phyloP scores from a whole-genome alignment of 2,113 vertebrate genomes.

The Planiliza haematocheilus region DNA sequence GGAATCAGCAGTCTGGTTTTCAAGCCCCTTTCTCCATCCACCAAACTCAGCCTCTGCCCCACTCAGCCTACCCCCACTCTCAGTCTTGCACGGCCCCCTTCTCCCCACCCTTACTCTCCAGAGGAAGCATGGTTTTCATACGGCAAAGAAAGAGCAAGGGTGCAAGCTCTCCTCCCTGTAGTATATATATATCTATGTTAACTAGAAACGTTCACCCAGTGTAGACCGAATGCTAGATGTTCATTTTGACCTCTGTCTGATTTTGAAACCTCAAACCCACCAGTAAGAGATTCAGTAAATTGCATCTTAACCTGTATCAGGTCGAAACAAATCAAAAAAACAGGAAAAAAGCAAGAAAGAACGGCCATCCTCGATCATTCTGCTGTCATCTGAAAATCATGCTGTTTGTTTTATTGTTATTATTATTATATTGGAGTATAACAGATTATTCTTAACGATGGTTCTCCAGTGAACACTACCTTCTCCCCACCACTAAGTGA shows the following conservation, averaged over 20 bases:
- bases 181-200: slow-evolving; percentile 60
- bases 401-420: slow-evolving; percentile 69
- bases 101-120: slow-evolving; percentile 53
- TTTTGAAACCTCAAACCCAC: slow-evolving; percentile 68
- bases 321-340: slow-evolving; percentile 74
- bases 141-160: slow-evolving; percentile 79
- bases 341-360: slow-evolving; percentile 3
- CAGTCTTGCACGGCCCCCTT: slow-evolving; percentile 67
- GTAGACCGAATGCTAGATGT: slow-evolving; percentile 77
- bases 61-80: slow-evolving; percentile 45
- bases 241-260: slow-evolving; percentile 71
- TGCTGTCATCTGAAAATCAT: slow-evolving; percentile 81
- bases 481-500: slow-evolving; percentile 45
- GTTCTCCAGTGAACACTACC: slow-evolving; percentile 78
- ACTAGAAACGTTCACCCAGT: slow-evolving; percentile 63
- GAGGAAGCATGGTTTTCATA: slow-evolving; percentile 81
- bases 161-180: slow-evolving; percentile 61
- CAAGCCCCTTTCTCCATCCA: slow-evolving; percentile 65
- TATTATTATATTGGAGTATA: slow-evolving; percentile 73
- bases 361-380: slow-evolving; percentile 76
- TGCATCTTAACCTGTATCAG: slow-evolving; percentile 88
- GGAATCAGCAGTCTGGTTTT: slow-evolving; percentile 79
- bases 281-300: slow-evolving; percentile 69
- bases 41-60: slow-evolving; percentile 58
- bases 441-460: slow-evolving; percentile 71